These are phyloP conservation scores for Circaetus cinerascens DNA, from an alignment of 2,113 vertebrate genomes.

Conservation along the genomic window DNA sequence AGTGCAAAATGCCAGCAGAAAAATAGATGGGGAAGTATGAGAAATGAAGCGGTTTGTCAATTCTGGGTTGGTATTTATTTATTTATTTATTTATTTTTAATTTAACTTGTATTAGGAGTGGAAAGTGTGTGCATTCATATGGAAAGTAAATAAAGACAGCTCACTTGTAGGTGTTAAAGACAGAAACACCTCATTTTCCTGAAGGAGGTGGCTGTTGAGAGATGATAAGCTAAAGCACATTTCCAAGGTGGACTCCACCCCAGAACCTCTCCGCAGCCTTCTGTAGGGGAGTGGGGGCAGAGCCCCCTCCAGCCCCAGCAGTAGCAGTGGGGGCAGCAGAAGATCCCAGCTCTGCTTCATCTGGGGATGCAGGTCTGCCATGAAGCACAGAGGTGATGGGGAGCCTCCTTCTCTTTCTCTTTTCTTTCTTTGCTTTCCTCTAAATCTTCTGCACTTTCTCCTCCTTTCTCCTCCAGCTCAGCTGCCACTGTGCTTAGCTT, in stretches of 20 bases:
- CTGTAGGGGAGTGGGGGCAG: neutral
- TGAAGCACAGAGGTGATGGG: rapidly evolving
- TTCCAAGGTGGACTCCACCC: neutral
- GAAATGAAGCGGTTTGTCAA: neutral
- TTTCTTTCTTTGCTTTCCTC: neutral
- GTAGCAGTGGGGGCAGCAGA: rapidly evolving
- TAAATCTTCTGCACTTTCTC: neutral
- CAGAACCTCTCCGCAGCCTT: neutral
- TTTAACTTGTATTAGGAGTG: neutral
- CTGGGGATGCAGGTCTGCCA: neutral
- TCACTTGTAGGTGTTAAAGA: neutral
- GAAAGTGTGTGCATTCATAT: neutral
- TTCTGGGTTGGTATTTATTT: neutral
- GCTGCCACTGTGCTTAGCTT: neutral
- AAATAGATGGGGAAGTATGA: neutral
- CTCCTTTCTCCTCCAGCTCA: neutral
- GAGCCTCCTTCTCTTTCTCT: neutral
- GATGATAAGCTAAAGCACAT: neutral
- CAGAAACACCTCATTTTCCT: neutral
- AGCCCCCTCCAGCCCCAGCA: neutral
- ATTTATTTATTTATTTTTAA: neutral
- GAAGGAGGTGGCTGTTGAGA: neutral
- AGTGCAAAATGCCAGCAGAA: neutral
- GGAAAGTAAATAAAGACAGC: slow-evolving; percentile 20
- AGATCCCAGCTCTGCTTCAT: neutral